Conservation (phyloP, 92 coral and sea anemone species). For the Blastomussa wellsi region DNA sequence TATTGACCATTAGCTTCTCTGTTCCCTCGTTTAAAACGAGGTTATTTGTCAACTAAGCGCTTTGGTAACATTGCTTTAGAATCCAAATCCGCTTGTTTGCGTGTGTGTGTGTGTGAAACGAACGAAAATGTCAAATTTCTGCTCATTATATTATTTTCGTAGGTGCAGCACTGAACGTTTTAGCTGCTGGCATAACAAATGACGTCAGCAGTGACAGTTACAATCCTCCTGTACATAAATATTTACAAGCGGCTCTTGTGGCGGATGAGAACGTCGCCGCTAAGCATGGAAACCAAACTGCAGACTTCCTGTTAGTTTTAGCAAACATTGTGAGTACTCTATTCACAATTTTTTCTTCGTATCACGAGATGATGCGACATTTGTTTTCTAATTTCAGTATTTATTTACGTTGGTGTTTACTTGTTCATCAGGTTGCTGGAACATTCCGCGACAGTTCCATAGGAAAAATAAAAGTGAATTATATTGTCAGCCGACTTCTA, state of each 20-base stretch:
- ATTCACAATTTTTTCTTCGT: not conserved
- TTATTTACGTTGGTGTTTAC: not conserved
- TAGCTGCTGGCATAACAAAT: not conserved
- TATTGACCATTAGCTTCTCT: too few species aligned
- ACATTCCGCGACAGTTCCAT: constrained; percentile 61
- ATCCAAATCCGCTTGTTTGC: too few species aligned
- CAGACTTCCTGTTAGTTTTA: constrained; percentile 45
- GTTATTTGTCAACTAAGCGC: too few species aligned
- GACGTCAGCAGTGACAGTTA: not conserved
- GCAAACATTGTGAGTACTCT: constrained; percentile 56
- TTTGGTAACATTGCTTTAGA: too few species aligned
- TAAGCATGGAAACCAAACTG: constrained; percentile 47
- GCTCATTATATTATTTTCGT: not conserved
- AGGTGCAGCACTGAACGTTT: not conserved
- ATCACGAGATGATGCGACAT: not conserved
- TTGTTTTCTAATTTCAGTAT: not conserved
- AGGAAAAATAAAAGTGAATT: constrained; percentile 57
- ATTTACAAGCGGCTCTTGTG: constrained; percentile 44
- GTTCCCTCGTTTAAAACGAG: too few species aligned
- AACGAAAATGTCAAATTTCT: not conserved
- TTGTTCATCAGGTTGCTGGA: constrained; percentile 51
- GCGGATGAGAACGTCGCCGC: constrained; percentile 56
- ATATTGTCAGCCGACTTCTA: constrained; percentile 50
- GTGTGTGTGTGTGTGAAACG: not conserved
- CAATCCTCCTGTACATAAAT: not conserved